Base-by-base conservation (phyloP, 1,140 invertebrate genomes). In the Drusus annulatus region DNA sequence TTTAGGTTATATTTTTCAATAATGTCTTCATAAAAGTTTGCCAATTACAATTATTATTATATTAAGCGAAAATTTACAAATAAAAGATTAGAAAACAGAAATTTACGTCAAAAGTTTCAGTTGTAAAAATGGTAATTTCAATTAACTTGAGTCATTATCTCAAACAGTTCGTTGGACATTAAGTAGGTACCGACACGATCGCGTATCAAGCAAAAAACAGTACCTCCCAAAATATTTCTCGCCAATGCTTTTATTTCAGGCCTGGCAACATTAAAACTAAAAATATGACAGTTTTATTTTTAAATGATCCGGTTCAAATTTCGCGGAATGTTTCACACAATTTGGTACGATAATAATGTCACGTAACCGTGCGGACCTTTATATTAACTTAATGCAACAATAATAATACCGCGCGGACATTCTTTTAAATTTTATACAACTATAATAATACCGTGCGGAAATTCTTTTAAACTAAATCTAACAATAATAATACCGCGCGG, bases 201-300 rank as follows among this genome's bases (percentile, higher is more conserved):
- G 25, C 2, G 5, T 28, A 28, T 28, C 25, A 28, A 28, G 25
- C 25, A 28, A 28, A n/a, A 28, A 28, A 28, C 25, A 28, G 56
- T 23, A 60, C 19, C 7, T 60, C 56, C 17, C 56, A 45, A 45
- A 45, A 45, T 45, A 45, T 23, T 60, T 60, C 19, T 21, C 23
- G 17, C 17, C 2, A 4, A 23, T 2, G 13, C n/a, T 13, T 60
- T 21, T 23, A 17, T 60, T 19, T 60, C 56, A 28, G 10, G 28
- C 25, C 62, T 65, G 62, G 62, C 62, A 65, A 31, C 62, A 65
- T 28, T 65, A 25, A 8, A 23, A 19, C 17, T 23, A 23, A 60
- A 65, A 28, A 13, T 65, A 65, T 15, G 16, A n/a, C 8, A 10
- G 62, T 65, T 31, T 28, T 65, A 28, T 25, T 65, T 65, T 65